A percentile compares a stretch with the other conserved stretches of the same genome.
Conservation (phyloP, 2,888 invertebrate species). For the Drosophila algonquin region DNA sequence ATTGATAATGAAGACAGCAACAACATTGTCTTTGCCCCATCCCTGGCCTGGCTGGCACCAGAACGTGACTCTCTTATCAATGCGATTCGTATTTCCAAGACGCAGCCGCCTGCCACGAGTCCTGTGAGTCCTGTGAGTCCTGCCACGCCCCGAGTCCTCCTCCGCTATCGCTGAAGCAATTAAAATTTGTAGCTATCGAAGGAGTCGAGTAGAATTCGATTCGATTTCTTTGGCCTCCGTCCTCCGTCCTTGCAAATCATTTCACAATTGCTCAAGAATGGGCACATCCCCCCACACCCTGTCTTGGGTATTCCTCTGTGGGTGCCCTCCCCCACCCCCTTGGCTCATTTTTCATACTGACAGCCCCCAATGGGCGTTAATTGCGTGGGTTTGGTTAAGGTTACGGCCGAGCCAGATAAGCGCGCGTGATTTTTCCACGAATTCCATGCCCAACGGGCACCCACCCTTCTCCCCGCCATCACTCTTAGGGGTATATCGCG, state of each 20-base stretch:
- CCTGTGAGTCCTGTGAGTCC: conserved; percentile 15
- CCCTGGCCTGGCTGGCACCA: conserved; percentile 23
- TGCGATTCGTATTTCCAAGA: conserved; percentile 64
- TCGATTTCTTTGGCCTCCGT: conserved; percentile 71
- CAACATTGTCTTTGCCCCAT: conserved; percentile 63
- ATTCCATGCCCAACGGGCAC: conserved; percentile 71
- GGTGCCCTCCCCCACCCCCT: background rate
- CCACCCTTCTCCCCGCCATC: background rate
- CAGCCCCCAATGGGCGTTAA: conserved; percentile 81
- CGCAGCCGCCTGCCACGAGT: conserved; percentile 15
- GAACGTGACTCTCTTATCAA: conserved; percentile 82
- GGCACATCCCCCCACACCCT: background rate
- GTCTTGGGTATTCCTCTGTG: conserved; percentile 20
- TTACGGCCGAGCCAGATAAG: conserved; percentile 67
- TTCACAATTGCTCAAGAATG: conserved; percentile 58
- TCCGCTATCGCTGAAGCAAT: conserved; percentile 72
- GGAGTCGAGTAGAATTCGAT: conserved; percentile 67
- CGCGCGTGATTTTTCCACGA: conserved; percentile 81
- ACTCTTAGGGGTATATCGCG: background rate
- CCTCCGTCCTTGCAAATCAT: conserved; percentile 76
- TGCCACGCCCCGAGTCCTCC: conserved; percentile 15
- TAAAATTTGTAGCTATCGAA: conserved; percentile 78
- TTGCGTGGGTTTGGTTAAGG: conserved; percentile 79
- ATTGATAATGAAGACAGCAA: conserved; percentile 81
- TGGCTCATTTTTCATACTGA: conserved; percentile 68